phyloP scores from a whole-genome alignment of 2,797 vertebrate genomes.

The Tympanoctomys barrerae region DNA sequence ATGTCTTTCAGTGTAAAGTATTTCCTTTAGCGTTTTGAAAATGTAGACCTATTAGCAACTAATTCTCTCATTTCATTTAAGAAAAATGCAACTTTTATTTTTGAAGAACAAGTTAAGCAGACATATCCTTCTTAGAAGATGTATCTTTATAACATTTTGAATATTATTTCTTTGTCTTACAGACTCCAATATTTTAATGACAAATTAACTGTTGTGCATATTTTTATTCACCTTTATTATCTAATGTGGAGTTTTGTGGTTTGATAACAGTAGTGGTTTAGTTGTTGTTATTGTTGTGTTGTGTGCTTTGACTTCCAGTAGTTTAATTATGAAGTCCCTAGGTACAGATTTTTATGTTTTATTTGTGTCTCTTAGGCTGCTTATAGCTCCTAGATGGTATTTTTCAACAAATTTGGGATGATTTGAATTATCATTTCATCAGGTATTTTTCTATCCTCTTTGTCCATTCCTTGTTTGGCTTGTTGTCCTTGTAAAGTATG shows the following conservation, averaged over 20 bases:
- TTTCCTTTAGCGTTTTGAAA: slow-evolving; percentile 41
- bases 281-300: not conserved
- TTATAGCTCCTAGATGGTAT: not conserved
- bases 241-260: not conserved
- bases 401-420: slow-evolving; percentile 33
- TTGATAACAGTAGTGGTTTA: not conserved
- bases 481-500: not conserved
- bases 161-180: not conserved
- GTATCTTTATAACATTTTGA: slow-evolving; percentile 6
- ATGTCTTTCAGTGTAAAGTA: not conserved
- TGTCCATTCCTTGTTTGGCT: not conserved
- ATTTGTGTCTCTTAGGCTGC: not conserved
- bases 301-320: not conserved
- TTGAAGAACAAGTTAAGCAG: slow-evolving; percentile 25
- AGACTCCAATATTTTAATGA: not conserved
- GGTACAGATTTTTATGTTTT: slow-evolving; percentile 20
- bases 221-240: slow-evolving; percentile 23
- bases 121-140: not conserved
- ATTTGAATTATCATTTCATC: slow-evolving; percentile 17
- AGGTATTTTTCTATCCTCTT: not conserved
- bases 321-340: not conserved
- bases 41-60: not conserved
- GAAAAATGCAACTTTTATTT: slow-evolving; percentile 41
- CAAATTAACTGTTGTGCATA: slow-evolving; percentile 10
- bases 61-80: slow-evolving; percentile 39